A percentile compares a stretch with the other conserved stretches of the same genome.
phyloP scores from a whole-genome alignment of 2,888 invertebrate species.

The Anticlea derivata region DNA sequence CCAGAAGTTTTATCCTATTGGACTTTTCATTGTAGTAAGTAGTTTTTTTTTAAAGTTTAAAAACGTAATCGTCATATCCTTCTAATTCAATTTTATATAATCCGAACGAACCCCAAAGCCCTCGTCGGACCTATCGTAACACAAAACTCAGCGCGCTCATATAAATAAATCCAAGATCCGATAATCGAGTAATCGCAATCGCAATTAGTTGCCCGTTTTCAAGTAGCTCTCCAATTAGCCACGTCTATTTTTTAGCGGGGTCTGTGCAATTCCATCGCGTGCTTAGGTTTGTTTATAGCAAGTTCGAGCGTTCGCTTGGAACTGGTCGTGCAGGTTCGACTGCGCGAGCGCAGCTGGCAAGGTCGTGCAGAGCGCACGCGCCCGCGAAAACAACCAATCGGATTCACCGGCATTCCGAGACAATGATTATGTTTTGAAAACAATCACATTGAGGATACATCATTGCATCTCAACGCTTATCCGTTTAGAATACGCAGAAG shows the following conservation, averaged over 20 bases:
- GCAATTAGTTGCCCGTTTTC: constrained; percentile 17
- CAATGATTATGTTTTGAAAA: constrained; percentile 57
- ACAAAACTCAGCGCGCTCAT: constrained; percentile 1
- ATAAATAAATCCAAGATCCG: constrained; percentile 6
- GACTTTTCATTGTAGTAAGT: no score
- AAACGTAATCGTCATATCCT: no score
- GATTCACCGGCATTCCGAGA: constrained; percentile 57
- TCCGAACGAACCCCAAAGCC: neutral
- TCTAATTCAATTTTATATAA: constrained; percentile 8
- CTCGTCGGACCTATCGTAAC: neutral
- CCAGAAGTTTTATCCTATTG: no score
- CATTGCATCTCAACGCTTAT: constrained; percentile 19
- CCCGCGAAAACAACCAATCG: constrained; percentile 68
- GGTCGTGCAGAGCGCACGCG: constrained; percentile 70
- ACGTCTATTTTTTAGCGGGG: constrained; percentile 30
- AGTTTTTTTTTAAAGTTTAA: no score
- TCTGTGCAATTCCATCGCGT: constrained; percentile 64
- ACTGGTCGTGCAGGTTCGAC: constrained; percentile 72
- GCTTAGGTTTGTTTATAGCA: constrained; percentile 72
- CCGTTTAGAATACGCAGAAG: constrained; percentile 10
- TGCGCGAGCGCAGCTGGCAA: constrained; percentile 67
- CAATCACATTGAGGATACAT: constrained; percentile 27
- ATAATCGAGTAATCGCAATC: constrained; percentile 10
- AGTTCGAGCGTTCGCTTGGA: constrained; percentile 46
- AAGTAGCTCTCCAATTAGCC: constrained; percentile 29